Evolutionary conservation across 2,888 invertebrate genomes (phyloP), one percentile per base, ranked within the genome.

Genomic region (Lissonota sp.): DNA sequence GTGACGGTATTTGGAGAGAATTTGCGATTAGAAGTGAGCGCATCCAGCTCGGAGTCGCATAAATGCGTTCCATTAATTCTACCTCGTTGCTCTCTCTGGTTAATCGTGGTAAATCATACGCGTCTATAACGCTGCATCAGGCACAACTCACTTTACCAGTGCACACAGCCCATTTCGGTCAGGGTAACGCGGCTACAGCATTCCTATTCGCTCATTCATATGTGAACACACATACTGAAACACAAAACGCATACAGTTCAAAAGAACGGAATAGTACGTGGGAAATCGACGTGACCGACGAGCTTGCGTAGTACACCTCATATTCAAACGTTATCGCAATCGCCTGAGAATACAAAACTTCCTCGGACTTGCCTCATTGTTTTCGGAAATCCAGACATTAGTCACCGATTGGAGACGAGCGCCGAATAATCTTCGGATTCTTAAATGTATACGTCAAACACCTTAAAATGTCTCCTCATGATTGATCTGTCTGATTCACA

Each of bases 91-190:
- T 55, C 53, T 51, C 72, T 55, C 53, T 51, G 51, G 46, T 73
- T 77, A 53, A 73, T 70, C 51, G 57, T 40, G 53, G 42, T 64
- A 77, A 77, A 80, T 73, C 69, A 64, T 73, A 60, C 44, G 73
- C 73, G 64, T 69, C n/a, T 46, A 51, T 39, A 5, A 55, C 37
- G 44, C 7, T 58, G 64, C 57, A 60, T 69, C 57, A 10, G 37
- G 53, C 69, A 70, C 39, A 26, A 60, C 70, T 76, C 60, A 8
- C 44, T 79, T 78, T 67, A 63, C 64, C 63, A 42, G 77, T 71
- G 63, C 64, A 78, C 26, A 26, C 64, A 71, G 76, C 72, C 78
- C 74, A 86, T 84, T 82, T 86, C 84, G 86, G 85, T 85, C 86
- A 85, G 80, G 86, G 86, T 84, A 82, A 83, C 70, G 62, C 75